Conservation (phyloP, 2,797 vertebrate species). For the Pseudopleuronectes americanus region DNA sequence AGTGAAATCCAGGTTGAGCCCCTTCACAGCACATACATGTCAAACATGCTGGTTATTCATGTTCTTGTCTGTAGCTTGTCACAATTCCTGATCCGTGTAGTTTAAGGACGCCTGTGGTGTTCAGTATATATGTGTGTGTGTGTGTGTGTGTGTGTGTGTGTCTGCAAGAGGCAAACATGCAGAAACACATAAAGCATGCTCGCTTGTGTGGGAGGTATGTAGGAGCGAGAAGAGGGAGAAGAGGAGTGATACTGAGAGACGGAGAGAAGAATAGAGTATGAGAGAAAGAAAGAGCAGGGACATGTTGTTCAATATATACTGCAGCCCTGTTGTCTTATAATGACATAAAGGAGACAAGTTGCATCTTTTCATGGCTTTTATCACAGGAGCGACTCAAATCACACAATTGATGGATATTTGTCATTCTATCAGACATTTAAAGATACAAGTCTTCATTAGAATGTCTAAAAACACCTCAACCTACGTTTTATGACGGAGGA, state of each 20-base stretch:
- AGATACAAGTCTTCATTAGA: neutral
- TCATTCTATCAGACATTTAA: neutral
- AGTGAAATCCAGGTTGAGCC: slow-evolving; percentile 2
- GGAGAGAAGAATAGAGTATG: slow-evolving; percentile 38
- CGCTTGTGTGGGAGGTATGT: slow-evolving; percentile 74
- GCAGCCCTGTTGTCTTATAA: slow-evolving; percentile 1
- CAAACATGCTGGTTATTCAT: slow-evolving; percentile 12
- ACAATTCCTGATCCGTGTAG: slow-evolving; percentile 22
- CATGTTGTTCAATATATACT: neutral
- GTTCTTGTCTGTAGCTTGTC: slow-evolving; percentile 30
- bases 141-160: slow-evolving; percentile 24
- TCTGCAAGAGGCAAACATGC: slow-evolving; percentile 64
- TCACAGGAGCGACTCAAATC: neutral
- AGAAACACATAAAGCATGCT: slow-evolving; percentile 72
- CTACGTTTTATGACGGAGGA: no score
- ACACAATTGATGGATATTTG: neutral
- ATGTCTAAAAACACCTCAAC: no score
- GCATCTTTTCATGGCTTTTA: neutral
- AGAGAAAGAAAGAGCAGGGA: slow-evolving; percentile 12
- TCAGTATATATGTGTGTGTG: slow-evolving; percentile 19
- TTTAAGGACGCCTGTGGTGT: slow-evolving; percentile 36
- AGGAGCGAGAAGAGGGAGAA: slow-evolving; percentile 62
- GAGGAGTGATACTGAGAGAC: slow-evolving; percentile 54
- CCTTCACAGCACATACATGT: slow-evolving; percentile 9
- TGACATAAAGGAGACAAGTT: slow-evolving; percentile 2